These are phyloP conservation scores for Leptoteleia sp. DNA, from an alignment of 1,140 invertebrate genomes.

Conservation along the genomic window DNA sequence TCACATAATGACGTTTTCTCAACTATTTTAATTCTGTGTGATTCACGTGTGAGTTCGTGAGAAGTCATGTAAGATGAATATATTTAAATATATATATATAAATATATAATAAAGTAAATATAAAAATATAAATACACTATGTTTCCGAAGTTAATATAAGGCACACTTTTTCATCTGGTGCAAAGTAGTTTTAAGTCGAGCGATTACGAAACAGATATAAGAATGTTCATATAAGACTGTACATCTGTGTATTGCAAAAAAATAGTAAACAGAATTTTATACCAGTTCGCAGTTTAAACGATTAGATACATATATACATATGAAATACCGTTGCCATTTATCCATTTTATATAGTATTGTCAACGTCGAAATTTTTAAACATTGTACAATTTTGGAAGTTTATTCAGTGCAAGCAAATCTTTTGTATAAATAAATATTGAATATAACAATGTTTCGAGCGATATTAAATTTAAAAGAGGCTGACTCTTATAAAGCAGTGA, in stretches of 20 bases:
- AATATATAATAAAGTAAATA: neutral
- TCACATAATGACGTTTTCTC: slow-evolving; percentile 3
- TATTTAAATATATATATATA: slow-evolving; percentile 6
- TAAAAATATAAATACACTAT: too few relatives aligned
- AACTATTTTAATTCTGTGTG: slow-evolving; percentile 11
- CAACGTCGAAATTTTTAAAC: neutral
- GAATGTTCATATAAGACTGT: slow-evolving; percentile 17
- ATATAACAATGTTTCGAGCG: too few relatives aligned
- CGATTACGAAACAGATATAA: neutral
- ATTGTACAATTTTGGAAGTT: too few relatives aligned
- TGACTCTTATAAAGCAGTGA: too few relatives aligned
- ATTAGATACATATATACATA: slow-evolving; percentile 10
- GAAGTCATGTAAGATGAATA: neutral
- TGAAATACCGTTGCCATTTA: neutral
- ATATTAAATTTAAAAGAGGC: too few relatives aligned
- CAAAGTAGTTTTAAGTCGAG: slow-evolving; percentile 15
- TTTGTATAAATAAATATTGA: too few relatives aligned
- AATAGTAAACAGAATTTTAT: neutral
- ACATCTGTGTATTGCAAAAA: neutral
- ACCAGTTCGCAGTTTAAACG: neutral
- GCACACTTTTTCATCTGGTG: slow-evolving; percentile 16
- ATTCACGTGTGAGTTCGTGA: neutral
- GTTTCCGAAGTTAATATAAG: slow-evolving; percentile 9
- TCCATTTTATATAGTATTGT: neutral
- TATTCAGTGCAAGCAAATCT: too few relatives aligned